These are phyloP conservation scores for Conistra vaccinii DNA, from an alignment of 2,888 invertebrate genomes.

Conservation along the genomic window DNA sequence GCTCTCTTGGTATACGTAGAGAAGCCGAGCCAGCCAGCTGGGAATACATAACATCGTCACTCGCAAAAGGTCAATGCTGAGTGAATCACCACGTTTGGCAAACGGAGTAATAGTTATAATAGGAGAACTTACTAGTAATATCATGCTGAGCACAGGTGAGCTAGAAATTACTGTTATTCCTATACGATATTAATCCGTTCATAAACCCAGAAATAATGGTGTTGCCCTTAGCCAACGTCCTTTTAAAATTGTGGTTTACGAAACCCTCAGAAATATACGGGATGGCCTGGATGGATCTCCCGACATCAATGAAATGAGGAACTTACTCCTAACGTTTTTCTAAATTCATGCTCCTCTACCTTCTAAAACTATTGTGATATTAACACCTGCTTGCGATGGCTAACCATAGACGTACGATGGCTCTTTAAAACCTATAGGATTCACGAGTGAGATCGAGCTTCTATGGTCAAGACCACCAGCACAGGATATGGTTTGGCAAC, in stretches of 20 bases:
- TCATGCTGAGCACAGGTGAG: not conserved
- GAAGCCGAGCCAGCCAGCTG: not conserved
- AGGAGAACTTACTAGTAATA: not conserved
- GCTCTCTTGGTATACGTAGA: not conserved
- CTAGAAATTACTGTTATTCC: not conserved
- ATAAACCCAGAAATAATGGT: not conserved
- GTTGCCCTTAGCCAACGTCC: not conserved
- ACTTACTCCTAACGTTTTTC: not conserved
- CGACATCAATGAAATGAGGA: not conserved
- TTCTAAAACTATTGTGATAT: not conserved
- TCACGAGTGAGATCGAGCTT: not conserved
- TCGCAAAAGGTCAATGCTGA: not conserved
- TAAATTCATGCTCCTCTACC: not conserved
- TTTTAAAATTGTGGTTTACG: not conserved
- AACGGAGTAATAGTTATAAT: not conserved
- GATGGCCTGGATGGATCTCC: not conserved
- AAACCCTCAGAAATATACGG: not conserved
- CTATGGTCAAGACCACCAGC: not conserved
- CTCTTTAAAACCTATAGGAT: not conserved
- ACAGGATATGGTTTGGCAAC: not conserved
- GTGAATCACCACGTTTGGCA: not conserved
- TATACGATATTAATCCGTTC: not conserved
- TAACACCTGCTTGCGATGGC: not conserved
- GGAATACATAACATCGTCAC: not conserved
- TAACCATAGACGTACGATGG: not conserved